These are phyloP conservation scores for Scaptomyza pallida DNA, from an alignment of 1,140 invertebrate species.

Conservation along the genomic window DNA sequence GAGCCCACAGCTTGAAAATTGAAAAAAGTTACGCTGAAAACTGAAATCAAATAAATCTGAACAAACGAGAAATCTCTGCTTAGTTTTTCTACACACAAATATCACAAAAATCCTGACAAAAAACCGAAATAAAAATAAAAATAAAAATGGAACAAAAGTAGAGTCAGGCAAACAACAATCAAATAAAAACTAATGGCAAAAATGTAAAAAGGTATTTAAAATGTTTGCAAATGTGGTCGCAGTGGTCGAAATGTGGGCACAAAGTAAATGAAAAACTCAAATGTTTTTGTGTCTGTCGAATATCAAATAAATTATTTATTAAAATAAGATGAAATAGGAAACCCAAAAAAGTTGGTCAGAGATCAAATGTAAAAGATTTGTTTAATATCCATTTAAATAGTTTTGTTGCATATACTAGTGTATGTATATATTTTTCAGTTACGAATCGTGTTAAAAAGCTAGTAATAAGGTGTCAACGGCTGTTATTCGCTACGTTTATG, in stretches of 20 bases:
- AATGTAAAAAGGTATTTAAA: conserved; percentile 80
- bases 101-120: conserved; percentile 47
- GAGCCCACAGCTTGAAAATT: conserved; percentile 45
- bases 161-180: conserved; percentile 23
- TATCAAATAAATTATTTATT: conserved; percentile 40
- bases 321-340: conserved; percentile 15
- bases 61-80: conserved; percentile 57
- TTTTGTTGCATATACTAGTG: background rate
- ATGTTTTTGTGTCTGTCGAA: conserved; percentile 4
- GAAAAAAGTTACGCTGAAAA: conserved; percentile 40
- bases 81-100: conserved; percentile 49
- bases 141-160: no score
- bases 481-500: background rate
- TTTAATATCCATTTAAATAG: background rate
- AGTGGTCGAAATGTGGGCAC: conserved; percentile 58
- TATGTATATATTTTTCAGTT: no score
- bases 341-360: conserved; percentile 1
- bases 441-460: background rate
- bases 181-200: conserved; percentile 73
- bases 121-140: conserved; percentile 27
- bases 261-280: conserved; percentile 75
- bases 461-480: background rate
- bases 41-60: conserved; percentile 74
- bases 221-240: conserved; percentile 75
- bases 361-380: conserved; percentile 15